These are phyloP conservation scores for Clamator glandarius DNA, from an alignment of 2,797 vertebrate species.

Conservation along the genomic window DNA sequence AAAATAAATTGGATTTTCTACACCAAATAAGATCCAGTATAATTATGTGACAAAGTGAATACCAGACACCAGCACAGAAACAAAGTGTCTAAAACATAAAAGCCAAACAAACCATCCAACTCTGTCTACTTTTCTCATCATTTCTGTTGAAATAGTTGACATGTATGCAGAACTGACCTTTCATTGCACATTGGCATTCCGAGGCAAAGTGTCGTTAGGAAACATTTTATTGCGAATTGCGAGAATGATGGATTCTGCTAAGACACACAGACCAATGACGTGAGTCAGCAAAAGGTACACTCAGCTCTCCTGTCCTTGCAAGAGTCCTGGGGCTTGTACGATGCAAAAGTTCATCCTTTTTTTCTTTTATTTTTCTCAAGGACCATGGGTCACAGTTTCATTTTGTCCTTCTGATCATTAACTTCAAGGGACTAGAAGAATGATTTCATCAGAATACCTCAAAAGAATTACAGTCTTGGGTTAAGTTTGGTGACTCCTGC, in stretches of 20 bases:
- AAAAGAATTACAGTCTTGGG: not conserved
- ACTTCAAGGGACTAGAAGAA: conserved; percentile 48
- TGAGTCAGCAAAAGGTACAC: conserved; percentile 41
- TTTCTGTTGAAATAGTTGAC: not conserved
- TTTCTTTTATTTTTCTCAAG: not conserved
- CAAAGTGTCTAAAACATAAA: not conserved
- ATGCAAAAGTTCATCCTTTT: not conserved
- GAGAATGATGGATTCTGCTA: not conserved
- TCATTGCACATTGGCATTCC: conserved; percentile 18
- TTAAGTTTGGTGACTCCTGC: not conserved
- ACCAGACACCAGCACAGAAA: not conserved
- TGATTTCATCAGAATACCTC: conserved; percentile 10
- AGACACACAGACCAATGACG: not conserved
- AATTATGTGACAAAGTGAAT: conserved; percentile 28
- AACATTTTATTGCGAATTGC: conserved; percentile 29
- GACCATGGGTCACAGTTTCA: conserved; percentile 24
- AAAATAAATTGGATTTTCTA: conserved; percentile 43
- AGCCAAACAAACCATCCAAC: conserved; percentile 19
- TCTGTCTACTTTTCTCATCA: not conserved
- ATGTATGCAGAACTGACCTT: not conserved
- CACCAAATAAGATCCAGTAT: not conserved
- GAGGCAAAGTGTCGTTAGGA: conserved; percentile 1
- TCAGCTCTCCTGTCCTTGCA: not conserved
- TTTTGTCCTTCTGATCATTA: conserved; percentile 63
- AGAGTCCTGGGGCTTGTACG: not conserved